phyloP scores from a whole-genome alignment of 2,797 vertebrate genomes.

The Sarcoramphus papa region DNA sequence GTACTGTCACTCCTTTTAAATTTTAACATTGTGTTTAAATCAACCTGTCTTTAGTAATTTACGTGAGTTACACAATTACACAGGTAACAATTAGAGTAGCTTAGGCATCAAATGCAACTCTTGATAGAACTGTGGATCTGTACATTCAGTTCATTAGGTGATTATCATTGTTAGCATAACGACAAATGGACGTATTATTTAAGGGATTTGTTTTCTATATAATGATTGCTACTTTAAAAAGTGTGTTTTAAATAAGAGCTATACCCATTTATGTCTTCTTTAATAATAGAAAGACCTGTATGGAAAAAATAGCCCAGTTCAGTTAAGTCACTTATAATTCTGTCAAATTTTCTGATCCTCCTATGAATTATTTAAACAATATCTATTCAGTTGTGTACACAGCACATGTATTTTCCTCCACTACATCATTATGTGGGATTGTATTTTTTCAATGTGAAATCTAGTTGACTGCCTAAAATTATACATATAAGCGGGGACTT shows the following conservation, averaged over 20 bases:
- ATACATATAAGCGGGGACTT: neutral
- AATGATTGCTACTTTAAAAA: neutral
- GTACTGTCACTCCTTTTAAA: slow-evolving; percentile 57
- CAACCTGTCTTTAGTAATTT: slow-evolving; percentile 66
- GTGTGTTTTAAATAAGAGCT: neutral
- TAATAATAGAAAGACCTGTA: neutral
- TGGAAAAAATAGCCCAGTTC: neutral
- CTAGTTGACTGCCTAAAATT: neutral
- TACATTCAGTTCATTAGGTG: neutral
- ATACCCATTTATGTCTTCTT: neutral
- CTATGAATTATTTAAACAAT: neutral
- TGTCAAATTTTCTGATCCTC: neutral
- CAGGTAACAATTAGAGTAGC: slow-evolving; percentile 58
- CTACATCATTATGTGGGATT: neutral
- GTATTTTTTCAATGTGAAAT: neutral
- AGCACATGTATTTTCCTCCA: neutral
- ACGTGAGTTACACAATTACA: slow-evolving; percentile 48
- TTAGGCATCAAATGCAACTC: slow-evolving; percentile 16
- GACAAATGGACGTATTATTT: neutral
- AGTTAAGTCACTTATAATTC: neutral
- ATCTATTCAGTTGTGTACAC: neutral
- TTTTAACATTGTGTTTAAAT: slow-evolving; percentile 66
- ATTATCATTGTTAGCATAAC: neutral
- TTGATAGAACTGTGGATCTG: neutral
- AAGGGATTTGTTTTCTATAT: neutral